Percentiles rank a stretch among this genome's conserved stretches.
These are phyloP conservation scores for Syritta pipiens DNA, from an alignment of 2,888 invertebrate genomes.

Conservation along the genomic window DNA sequence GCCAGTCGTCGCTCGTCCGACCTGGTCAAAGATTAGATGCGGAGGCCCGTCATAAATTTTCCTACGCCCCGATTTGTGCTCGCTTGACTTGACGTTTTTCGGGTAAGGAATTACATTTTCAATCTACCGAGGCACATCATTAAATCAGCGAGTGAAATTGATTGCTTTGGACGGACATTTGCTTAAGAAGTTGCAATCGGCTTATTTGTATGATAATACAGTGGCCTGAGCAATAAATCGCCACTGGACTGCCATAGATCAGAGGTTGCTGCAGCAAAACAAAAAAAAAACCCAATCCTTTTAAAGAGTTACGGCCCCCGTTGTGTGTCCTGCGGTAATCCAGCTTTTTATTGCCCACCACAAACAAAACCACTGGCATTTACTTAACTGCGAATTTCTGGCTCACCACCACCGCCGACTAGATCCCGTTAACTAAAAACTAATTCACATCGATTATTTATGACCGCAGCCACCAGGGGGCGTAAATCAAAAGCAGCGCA, in stretches of 20 bases:
- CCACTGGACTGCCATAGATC: constrained; percentile 38
- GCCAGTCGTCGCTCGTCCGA: constrained; percentile 38
- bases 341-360: constrained; percentile 21
- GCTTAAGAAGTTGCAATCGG: constrained; percentile 24
- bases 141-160: constrained; percentile 61
- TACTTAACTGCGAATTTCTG: constrained; percentile 32
- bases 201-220: constrained; percentile 61
- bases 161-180: constrained; percentile 37
- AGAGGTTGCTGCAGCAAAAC: background rate
- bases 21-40: constrained; percentile 61
- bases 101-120: constrained; percentile 66
- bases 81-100: constrained; percentile 64
- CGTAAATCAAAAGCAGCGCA: constrained; percentile 54
- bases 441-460: constrained; percentile 49
- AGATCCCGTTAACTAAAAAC: constrained; percentile 31
- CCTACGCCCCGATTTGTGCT: constrained; percentile 64
- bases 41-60: constrained; percentile 55
- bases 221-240: constrained; percentile 55
- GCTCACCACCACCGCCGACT: background rate
- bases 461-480: constrained; percentile 8
- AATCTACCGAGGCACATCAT: constrained; percentile 67
- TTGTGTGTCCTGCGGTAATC: constrained; percentile 40
- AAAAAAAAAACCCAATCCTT: constrained; percentile 6
- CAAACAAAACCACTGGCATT: constrained; percentile 18
- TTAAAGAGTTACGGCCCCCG: constrained; percentile 30